Conservation (phyloP, 2,888 invertebrate species). For the Drosophila aldrichi region DNA sequence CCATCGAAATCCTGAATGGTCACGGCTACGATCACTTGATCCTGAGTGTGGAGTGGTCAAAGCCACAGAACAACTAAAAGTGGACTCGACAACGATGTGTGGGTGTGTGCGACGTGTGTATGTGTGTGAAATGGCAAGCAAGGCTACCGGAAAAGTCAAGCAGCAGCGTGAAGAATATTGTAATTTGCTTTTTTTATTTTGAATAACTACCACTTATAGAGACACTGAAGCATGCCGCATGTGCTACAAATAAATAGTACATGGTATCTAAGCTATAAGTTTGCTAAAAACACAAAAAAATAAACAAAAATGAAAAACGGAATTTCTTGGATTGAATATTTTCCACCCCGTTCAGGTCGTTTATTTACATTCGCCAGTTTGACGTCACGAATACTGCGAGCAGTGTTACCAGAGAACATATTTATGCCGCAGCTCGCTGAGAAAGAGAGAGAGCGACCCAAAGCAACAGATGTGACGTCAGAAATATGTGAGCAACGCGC, state of each 20-base stretch:
- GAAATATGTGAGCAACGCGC: not conserved
- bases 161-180: not conserved
- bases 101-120: conserved; percentile 8
- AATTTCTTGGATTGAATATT: conserved; percentile 10
- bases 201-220: conserved; percentile 21
- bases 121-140: conserved; percentile 5
- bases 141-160: conserved; percentile 4
- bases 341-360: not conserved
- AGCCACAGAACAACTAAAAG: conserved; percentile 88
- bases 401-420: conserved; percentile 34
- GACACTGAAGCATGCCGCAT: conserved; percentile 25
- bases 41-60: conserved; percentile 99
- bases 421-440: not conserved
- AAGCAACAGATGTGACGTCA: conserved; percentile 23
- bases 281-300: conserved; percentile 38
- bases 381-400: not conserved
- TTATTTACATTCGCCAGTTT: not conserved
- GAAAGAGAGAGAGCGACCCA: not conserved
- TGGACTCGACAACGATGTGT: conserved; percentile 2
- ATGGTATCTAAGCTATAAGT: conserved; percentile 45
- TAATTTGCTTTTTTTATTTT: conserved; percentile 20
- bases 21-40: conserved; percentile 99
- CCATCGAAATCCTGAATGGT: conserved; percentile 95
- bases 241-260: conserved; percentile 28
- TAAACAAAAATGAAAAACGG: conserved; percentile 9